Conservation (phyloP, 2,113 vertebrate genomes). For the Maccullochella peelii region DNA sequence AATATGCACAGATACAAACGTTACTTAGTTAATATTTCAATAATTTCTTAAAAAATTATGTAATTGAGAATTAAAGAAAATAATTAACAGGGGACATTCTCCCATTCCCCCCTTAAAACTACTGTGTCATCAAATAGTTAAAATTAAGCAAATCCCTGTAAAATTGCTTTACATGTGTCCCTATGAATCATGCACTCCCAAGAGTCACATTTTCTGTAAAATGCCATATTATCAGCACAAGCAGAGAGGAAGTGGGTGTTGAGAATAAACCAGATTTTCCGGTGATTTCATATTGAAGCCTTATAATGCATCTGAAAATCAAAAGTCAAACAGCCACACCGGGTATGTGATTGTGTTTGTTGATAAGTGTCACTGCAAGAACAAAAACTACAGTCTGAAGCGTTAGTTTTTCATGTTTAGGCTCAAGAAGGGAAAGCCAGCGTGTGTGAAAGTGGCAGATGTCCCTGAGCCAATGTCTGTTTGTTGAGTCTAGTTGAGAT, state of each 20-base stretch:
- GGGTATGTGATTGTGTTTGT: background rate
- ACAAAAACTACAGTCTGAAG: no score
- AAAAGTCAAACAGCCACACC: background rate
- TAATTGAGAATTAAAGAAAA: no score
- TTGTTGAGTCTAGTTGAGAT: conserved; percentile 9
- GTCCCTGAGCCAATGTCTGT: background rate
- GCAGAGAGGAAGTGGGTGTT: background rate
- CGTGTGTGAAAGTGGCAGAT: background rate
- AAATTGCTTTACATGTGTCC: background rate
- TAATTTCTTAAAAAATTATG: background rate
- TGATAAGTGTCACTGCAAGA: background rate
- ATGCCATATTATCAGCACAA: background rate
- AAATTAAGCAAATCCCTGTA: background rate
- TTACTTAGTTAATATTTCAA: background rate
- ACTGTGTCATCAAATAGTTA: background rate
- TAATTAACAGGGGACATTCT: no score
- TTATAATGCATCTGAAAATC: background rate
- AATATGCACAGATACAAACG: background rate
- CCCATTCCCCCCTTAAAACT: no score
- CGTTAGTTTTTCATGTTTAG: background rate
- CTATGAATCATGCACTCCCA: background rate
- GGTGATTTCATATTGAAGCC: background rate
- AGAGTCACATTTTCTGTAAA: background rate
- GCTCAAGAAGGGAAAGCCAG: background rate
- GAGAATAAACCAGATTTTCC: background rate